These are phyloP conservation scores for Pteria penguin DNA, from an alignment of 2,888 invertebrate genomes.

Conservation along the genomic window DNA sequence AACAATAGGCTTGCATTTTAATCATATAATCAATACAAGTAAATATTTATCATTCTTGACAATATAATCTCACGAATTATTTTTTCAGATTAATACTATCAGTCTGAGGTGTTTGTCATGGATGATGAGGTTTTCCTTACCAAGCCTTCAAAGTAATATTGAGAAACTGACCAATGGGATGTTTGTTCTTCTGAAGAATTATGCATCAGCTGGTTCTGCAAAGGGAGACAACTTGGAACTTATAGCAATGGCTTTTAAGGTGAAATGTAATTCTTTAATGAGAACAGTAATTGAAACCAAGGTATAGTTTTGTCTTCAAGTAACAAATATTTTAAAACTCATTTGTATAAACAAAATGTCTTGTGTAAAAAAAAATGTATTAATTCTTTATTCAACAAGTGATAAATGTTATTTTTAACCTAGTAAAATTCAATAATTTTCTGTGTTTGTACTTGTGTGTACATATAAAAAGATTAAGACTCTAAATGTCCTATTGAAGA, in stretches of 20 bases:
- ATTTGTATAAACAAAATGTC: not conserved
- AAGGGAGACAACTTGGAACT: slow-evolving; percentile 94
- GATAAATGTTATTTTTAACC: too few relatives aligned
- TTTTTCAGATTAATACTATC: slow-evolving; percentile 60
- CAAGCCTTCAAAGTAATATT: slow-evolving; percentile 85
- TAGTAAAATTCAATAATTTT: too few relatives aligned
- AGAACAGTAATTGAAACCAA: not conserved
- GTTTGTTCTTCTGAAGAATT: slow-evolving; percentile 93
- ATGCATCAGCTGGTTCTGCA: slow-evolving; percentile 90
- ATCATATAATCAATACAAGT: too few relatives aligned
- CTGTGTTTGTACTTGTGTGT: too few relatives aligned
- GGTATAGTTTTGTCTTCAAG: not conserved
- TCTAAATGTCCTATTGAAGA: too few relatives aligned
- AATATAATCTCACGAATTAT: too few relatives aligned
- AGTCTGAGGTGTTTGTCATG: slow-evolving; percentile 84
- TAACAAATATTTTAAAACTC: not conserved
- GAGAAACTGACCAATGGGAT: slow-evolving; percentile 86
- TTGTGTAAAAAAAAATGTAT: too few relatives aligned
- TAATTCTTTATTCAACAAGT: too few relatives aligned
- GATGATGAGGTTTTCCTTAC: slow-evolving; percentile 86
- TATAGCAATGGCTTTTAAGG: slow-evolving; percentile 93
- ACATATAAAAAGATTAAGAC: too few relatives aligned
- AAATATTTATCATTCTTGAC: too few relatives aligned
- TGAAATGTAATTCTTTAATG: slow-evolving; percentile 76
- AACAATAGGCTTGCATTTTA: too few relatives aligned